A percentile compares a stretch with the other conserved stretches of the same genome.
phyloP scores from a whole-genome alignment of 2,888 invertebrate species.

The Tenthredo mesomela region DNA sequence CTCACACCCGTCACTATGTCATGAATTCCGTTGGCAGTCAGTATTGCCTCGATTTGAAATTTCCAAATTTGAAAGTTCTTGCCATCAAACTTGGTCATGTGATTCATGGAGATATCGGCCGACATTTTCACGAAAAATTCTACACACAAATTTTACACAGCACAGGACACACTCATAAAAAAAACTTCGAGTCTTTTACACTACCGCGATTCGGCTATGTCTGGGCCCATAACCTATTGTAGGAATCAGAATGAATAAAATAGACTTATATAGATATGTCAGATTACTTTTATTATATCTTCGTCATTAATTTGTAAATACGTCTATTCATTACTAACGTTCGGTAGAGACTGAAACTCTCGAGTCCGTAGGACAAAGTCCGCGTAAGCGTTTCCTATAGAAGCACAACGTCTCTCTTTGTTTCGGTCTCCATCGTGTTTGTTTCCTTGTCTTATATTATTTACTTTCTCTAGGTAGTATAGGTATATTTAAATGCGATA shows the following conservation, averaged over 20 bases:
- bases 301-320: too few species aligned
- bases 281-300: too few species aligned
- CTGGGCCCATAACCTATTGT: constrained; percentile 13
- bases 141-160: background rate
- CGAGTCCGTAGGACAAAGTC: too few species aligned
- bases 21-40: constrained; percentile 39
- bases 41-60: constrained; percentile 49
- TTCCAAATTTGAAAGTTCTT: constrained; percentile 54
- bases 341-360: too few species aligned
- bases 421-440: too few species aligned
- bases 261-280: too few species aligned
- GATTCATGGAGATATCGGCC: background rate
- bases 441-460: too few species aligned
- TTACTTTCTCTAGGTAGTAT: too few species aligned
- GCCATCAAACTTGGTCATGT: constrained; percentile 55
- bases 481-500: too few species aligned
- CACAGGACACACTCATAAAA: background rate
- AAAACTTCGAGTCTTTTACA: background rate
- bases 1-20: constrained; percentile 37
- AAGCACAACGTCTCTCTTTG: too few species aligned
- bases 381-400: too few species aligned
- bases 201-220: background rate
- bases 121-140: background rate
- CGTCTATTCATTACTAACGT: too few species aligned
- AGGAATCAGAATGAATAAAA: background rate